Conservation (phyloP, 1,140 invertebrate species). For the Penaeus vannamei region DNA sequence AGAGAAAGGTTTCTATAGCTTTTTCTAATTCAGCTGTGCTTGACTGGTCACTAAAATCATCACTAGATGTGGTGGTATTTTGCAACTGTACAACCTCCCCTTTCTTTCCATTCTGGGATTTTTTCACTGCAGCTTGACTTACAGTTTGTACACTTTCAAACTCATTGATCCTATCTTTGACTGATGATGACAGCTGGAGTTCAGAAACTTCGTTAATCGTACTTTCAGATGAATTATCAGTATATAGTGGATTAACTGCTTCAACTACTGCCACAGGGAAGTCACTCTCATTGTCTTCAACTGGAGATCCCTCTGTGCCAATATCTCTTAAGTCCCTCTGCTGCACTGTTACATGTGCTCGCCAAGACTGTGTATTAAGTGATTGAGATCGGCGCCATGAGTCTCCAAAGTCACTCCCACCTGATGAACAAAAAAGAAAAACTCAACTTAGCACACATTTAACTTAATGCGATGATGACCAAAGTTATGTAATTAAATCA, state of each 20-base stretch:
- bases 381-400: conserved; percentile 57
- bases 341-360: conserved; percentile 59
- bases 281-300: background rate
- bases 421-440: conserved; percentile 39
- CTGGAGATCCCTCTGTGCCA: conserved; percentile 26
- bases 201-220: conserved; percentile 47
- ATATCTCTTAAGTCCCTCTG: conserved; percentile 48
- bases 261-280: conserved; percentile 45
- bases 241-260: conserved; percentile 62
- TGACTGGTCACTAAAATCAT: conserved; percentile 66
- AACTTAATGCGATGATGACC: background rate
- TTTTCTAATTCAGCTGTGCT: conserved; percentile 58
- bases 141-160: conserved; percentile 68
- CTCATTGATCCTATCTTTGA: conserved; percentile 70
- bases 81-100: conserved; percentile 51
- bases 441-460: background rate
- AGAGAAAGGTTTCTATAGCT: conserved; percentile 55
- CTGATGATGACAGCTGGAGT: conserved; percentile 68
- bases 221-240: conserved; percentile 35
- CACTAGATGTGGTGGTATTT: conserved; percentile 66
- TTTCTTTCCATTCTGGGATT: conserved; percentile 46
- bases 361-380: conserved; percentile 62
- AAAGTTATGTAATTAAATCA: background rate
- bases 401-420: conserved; percentile 52
- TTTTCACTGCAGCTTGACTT: conserved; percentile 35